Evolutionary conservation across 2,888 invertebrate species (phyloP), one percentile per base, ranked within the genome.

Genomic region (Calameuta pallipes): DNA sequence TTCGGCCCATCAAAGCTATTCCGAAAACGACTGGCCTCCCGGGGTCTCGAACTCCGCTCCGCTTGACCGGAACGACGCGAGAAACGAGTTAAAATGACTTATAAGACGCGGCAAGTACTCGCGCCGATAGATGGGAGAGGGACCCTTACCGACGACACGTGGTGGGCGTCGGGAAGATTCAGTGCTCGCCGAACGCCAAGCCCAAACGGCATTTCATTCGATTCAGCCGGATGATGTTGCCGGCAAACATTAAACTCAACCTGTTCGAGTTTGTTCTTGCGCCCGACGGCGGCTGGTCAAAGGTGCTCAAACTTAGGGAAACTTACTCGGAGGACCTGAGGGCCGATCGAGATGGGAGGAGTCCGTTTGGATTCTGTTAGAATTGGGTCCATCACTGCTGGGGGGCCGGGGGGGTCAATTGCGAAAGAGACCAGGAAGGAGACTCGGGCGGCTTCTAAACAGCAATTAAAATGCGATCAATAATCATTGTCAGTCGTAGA

Each of bases 131-230:
- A 70, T 30, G 70, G 31, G 70, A 70, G 70, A 70, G 70, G 70
- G 70, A 70, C 31, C 30, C 70, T 33, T 33, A 33, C 70, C 82
- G 86, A 83, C 83, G 86, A 86, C 86, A 85, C 83, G 79, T 80
- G 79, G 86, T 86, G 86, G 86, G 86, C 86, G 86, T 86, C 78
- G 80, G 73, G 85, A 86, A 86, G 86, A 86, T 86, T 86, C 86
- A 86, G 85, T 86, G 80, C 83, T 76, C 78, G 83, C 78, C 81
- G 83, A 83, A 81, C 81, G 84, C 85, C 85, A 85, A 85, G 84
- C 85, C 84, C 84, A 85, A 85, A 85, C 81, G 81, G 82, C 86
- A 85, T 86, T 86, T 85, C 85, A 85, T 85, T 84, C 86, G 86
- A 87, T 86, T 84, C 76, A 70, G 74, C 68, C 74, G 75, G 73